Base-by-base conservation (phyloP, 2,797 vertebrate genomes). In the Mormyrops attenuatus region DNA sequence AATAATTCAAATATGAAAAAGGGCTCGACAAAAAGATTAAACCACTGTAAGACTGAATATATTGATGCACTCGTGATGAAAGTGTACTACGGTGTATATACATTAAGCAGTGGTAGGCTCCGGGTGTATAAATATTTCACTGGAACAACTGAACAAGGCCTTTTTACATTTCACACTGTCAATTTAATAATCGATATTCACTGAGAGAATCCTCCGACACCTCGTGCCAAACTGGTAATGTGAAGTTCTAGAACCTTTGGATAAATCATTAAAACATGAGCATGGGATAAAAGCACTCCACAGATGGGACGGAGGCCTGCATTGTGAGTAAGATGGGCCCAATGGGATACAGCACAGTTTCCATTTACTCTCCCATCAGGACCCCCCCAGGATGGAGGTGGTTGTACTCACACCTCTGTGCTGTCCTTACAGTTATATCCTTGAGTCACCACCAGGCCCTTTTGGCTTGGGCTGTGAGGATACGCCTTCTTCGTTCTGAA, bases 241-340 rank as follows among this genome's bases (percentile, higher is more conserved):
- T 90, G 90, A 91, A 94, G 93, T 91, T 93, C 92, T 94, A 98
- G 97, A 97, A 98, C 97, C 97, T 95, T 95, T 95, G 94, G 94
- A 95, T 91, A 94, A 15, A 57, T 89, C 90, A 91, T 91, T 89
- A 91, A 90, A 91, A 85, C 90, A 90, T 89, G 91, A 91, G 20
- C 90, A 88, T 41, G 15, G 15, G 38, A 80, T 44, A 44, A 7
- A 80, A 85, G 89, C 91, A 94, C 87, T 91, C 82, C 90, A 85
- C 57, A 73, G 17, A 87, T 73, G 44, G 38, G 60, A 52, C 7
- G 49, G 17, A 80, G 73, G 34, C 66, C 66, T 30, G 66, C 73
- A 80, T n/a, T 80, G 38, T 80, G 34, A 47, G 57, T 84, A 89
- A 82, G 88, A 52, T 55, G 4, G 20, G 57, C 22, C 30, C 60